Base-by-base conservation (phyloP, 1,140 invertebrate genomes). In the Caenorhabditis brenneri region DNA sequence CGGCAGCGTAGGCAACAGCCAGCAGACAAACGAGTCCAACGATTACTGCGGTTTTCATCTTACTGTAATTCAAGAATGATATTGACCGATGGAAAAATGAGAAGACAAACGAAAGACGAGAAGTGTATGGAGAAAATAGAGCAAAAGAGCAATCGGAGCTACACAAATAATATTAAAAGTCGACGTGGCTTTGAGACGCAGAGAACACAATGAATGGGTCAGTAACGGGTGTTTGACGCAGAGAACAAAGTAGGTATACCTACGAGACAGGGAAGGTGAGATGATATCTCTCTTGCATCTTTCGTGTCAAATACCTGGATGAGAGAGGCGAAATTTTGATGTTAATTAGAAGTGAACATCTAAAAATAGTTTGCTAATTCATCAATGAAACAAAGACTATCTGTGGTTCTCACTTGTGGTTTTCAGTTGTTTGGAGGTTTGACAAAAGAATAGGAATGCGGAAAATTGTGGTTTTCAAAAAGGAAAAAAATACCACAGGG, bases 21-120 rank as follows among this genome's bases (percentile, higher is more conserved):
- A 85, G 1, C 2, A 81, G 51, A n/a, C 48, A 53, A 9, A 65
- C 42, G 65, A 49, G 51, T 42, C 29, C 80, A 60, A 55, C 16
- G 36, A 60, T 2, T 24, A 60, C 36, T 10, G 53, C 53, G 31
- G 53, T 19, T 55, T 58, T 53, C 80, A 81, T 81, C 3, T 31
- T 81, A 24, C 65, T 74, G 22, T 3, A 81, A 53, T 15, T 15
- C 15, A 31, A 39, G 3, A 29, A 19, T 51, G 15, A 74, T 12
- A 80, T 51, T 51, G 0, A n/a, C 7, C 4, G 7, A 39, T 12
- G 16, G 31, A 42, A 42, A 39, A 81, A 33, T 24, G 48, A 42
- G 5, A 29, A 12, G 5, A 2, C 6, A 19, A 51, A 24, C 12
- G n/a, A 22, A n/a, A n/a, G n/a, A n/a, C n/a, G n/a, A n/a, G n/a